Evolutionary conservation across 1,140 invertebrate species (phyloP), one percentile per base, ranked within the genome.

Genomic region (Lepidurus couesii): DNA sequence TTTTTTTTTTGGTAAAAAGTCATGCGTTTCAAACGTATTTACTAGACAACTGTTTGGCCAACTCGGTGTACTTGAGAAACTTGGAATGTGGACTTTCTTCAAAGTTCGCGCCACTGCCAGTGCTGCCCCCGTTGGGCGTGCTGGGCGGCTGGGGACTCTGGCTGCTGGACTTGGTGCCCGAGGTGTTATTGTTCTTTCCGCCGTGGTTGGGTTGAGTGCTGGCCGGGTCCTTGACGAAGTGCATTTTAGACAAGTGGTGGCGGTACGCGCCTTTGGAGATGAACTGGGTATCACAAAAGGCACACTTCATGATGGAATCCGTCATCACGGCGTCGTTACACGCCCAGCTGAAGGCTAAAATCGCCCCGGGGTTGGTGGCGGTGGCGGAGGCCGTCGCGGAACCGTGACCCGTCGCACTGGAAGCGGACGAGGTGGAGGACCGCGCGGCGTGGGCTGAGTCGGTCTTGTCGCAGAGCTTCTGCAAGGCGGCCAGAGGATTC

Each of bases 211-310:
- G 44, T 82, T 79, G 79, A 74, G 13, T 73, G 80, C 92, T 90
- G 24, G 92, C 91, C 11, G 92, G 93, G 82, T 97, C 95, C 84
- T 97, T 98, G 42, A 97, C 93, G 83, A 98, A 95, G 86, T 98
- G 96, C 91, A 97, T 96, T 84, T 98, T 97, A 76, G 95, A 96
- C 79, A 98, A 86, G 83, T 98, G 96, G 85, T 98, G 96, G 81
- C 96, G 90, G 86, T 98, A 98, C 1, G 96, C 95, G 44, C 96
- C 96, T 86, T 98, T 98, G 1, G 96, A 97, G 77, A 96, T 94
- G 84, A 98, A 98, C 10, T 94, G 94, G 21, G 95, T 96, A 86
- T 97, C 96, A 87, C 96, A 98, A 82, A 97, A 95, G 24, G 95
- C 94, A 86, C 96, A 98, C 84, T 97, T 97, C 90, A 97, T 95